Evolutionary conservation across 2,797 vertebrate species (phyloP).

Genomic region (Urocyon cinereoargenteus): DNA sequence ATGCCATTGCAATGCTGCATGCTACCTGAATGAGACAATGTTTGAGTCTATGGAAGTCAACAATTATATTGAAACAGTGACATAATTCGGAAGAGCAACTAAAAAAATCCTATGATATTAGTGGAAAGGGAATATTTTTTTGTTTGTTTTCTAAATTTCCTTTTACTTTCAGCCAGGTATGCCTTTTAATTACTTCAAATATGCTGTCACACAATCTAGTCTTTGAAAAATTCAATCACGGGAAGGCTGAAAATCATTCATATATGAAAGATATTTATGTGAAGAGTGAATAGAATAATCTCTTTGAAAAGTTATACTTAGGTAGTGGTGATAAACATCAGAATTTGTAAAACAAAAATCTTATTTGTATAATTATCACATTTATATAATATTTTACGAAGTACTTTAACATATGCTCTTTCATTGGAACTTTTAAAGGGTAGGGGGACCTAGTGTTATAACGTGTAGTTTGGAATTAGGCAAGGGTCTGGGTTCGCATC

Average conservation of each 20-base stretch:
- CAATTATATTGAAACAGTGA: not conserved
- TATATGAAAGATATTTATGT: not conserved
- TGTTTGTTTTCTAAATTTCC: not conserved
- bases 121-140: not conserved
- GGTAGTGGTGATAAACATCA: not conserved
- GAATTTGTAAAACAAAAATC: slow-evolving; percentile 12
- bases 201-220: not conserved
- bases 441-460: not conserved
- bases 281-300: not conserved
- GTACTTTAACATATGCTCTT: not conserved
- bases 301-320: slow-evolving; percentile 17
- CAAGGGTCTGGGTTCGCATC: not conserved
- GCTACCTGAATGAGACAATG: not conserved
- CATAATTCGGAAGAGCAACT: not conserved
- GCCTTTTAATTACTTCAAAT: not conserved
- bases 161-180: not conserved
- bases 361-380: not conserved
- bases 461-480: not conserved
- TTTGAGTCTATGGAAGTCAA: not conserved
- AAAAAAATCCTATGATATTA: not conserved
- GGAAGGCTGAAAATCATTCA: not conserved
- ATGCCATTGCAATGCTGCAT: too few relatives aligned
- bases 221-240: slow-evolving; percentile 16
- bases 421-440: not conserved
- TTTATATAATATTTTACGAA: not conserved